Evolutionary conservation across 2,888 invertebrate species (phyloP), one percentile per base, ranked within the genome.

Genomic region (Drosophila neonasuta): DNA sequence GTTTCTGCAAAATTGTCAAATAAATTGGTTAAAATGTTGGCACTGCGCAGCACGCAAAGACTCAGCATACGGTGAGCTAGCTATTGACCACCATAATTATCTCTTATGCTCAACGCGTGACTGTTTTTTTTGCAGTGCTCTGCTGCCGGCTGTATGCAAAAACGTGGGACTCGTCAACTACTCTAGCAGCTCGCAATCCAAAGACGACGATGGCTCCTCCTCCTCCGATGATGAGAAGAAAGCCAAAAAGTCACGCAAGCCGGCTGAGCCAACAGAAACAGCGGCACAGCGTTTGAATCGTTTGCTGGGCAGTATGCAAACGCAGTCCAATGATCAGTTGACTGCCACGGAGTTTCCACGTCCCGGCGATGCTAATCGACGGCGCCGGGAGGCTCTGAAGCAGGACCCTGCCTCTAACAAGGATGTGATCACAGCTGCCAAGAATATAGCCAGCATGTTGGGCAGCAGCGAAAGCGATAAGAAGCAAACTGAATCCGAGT

Each of bases 401-500:
- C 75, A 86, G 45, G 76, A 86, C 6, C 64, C 59, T 0, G 24
- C 24, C 6, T 73, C 75, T 0, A 62, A 85, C 1, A 86, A 88
- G 34, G 83, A 89, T 74, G 76, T 91, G 1, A 58, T 89, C 9
- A 77, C 85, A 13, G 96, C 96, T 9, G 96, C 94, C 0, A 93
- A 93, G 87, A 92, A 93, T 66, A 95, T 96, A n/a, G 96, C 96
- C 0, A 90, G 93, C 71, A 91, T 92, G 39, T 88, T 96, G 1
- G 94, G 94, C 51, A 95, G 94, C 13, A 64, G 15, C 15, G 95
- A 95, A 10, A 93, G 95, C 89, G 91, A 92, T 0, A 92, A 93
- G 79, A 93, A 94, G 89, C 82, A 89, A 79, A 95, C 94, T 0
- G 95, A 96, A 90, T 93, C 94, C 0, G 96, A 96, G 86, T 91